These are phyloP conservation scores for Ophonus ardosiacus DNA, from an alignment of 2,888 invertebrate species.

Conservation along the genomic window DNA sequence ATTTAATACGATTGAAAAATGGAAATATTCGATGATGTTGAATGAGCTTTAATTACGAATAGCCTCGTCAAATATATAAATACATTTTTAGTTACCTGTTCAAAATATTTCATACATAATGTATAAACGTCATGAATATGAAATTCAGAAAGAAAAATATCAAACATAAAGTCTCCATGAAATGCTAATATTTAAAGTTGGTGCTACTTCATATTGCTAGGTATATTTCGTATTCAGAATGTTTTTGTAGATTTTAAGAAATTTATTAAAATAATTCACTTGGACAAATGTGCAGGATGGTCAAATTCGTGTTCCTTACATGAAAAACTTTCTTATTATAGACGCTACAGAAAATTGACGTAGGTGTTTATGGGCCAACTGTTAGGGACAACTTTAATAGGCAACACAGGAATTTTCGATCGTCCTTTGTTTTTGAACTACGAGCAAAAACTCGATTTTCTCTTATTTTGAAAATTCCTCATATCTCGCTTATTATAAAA, in stretches of 20 bases:
- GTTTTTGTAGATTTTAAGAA: background rate
- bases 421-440: too few species aligned
- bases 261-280: background rate
- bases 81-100: constrained; percentile 5
- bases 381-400: too few species aligned
- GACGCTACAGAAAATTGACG: too few species aligned
- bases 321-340: too few species aligned
- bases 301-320: too few species aligned
- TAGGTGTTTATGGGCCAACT: too few species aligned
- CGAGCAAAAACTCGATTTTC: too few species aligned
- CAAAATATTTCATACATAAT: constrained; percentile 26
- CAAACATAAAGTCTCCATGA: constrained; percentile 12
- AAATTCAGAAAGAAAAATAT: constrained; percentile 20
- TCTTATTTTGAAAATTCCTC: too few species aligned
- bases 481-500: too few species aligned
- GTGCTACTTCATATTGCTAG: background rate
- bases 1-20: background rate
- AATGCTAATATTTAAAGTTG: constrained; percentile 25
- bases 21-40: background rate
- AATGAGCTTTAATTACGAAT: background rate
- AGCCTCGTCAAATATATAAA: background rate
- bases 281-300: too few species aligned
- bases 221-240: background rate
- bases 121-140: constrained; percentile 26
- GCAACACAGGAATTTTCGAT: too few species aligned